These are phyloP conservation scores for Poeciliopsis turneri DNA, from an alignment of 2,797 vertebrate species.

Conservation along the genomic window DNA sequence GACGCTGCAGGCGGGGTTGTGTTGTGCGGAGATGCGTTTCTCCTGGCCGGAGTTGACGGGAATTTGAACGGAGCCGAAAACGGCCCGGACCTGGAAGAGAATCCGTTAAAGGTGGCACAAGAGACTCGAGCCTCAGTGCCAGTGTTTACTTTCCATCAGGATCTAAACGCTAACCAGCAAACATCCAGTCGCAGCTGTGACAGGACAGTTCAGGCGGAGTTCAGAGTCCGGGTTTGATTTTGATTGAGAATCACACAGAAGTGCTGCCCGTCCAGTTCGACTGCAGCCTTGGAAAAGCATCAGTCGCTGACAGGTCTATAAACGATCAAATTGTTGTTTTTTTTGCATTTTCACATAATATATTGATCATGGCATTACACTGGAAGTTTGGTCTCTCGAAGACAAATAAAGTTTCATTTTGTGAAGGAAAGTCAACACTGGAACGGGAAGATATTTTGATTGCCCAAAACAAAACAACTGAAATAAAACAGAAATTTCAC, in stretches of 20 bases:
- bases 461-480: too few species aligned
- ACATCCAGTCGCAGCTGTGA: neutral
- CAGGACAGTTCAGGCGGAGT: neutral
- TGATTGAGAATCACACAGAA: neutral
- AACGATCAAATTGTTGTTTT: too few species aligned
- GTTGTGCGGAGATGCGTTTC: neutral
- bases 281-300: neutral
- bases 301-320: neutral
- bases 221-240: neutral
- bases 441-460: too few species aligned
- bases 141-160: neutral
- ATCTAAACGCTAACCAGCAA: neutral
- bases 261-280: neutral
- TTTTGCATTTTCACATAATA: too few species aligned
- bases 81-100: neutral
- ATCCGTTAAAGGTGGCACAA: neutral
- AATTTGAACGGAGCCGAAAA: neutral
- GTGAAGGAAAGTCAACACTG: too few species aligned
- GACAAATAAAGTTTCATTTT: too few species aligned
- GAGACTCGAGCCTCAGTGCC: neutral
- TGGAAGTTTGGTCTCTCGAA: too few species aligned
- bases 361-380: too few species aligned
- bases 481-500: too few species aligned
- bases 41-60: neutral
- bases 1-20: neutral